Percentiles rank a stretch among this genome's conserved stretches.
Evolutionary conservation across 37 sponge, comb jelly and placozoan species (phyloP).

Genomic region (Mnemiopsis leidyi): DNA sequence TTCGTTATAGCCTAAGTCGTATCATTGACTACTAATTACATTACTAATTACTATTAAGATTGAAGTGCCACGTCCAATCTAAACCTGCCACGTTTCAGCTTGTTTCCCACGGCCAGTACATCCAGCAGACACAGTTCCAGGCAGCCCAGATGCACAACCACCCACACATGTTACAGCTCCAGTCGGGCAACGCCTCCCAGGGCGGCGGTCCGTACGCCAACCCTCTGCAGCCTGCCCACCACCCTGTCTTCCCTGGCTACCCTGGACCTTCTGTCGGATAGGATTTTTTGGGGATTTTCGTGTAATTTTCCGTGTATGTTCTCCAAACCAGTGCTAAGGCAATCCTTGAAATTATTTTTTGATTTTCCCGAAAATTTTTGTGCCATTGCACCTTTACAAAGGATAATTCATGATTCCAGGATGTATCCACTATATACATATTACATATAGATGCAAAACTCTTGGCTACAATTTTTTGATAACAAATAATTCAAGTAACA

Average conservation of each 20-base stretch:
- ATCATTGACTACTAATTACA: too few species aligned
- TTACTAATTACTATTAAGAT: too few species aligned
- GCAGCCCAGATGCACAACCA: not conserved
- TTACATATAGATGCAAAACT: too few species aligned
- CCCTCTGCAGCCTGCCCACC: conserved; percentile 31
- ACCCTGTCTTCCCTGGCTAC: conserved; percentile 31
- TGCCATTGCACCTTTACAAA: too few species aligned
- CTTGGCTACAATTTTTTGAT: too few species aligned
- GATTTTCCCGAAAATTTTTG: too few species aligned
- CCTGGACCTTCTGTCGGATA: conserved; percentile 37
- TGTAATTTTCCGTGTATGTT: not conserved
- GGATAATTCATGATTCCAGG: too few species aligned
- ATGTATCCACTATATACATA: too few species aligned
- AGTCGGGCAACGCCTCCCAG: not conserved
- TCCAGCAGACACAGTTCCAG: conserved; percentile 2
- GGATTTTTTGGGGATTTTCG: not conserved
- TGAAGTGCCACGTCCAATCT: too few species aligned
- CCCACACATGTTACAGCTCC: conserved; percentile 7
- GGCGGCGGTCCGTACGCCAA: conserved; percentile 29
- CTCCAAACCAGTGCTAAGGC: not conserved
- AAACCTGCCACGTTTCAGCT: conserved; percentile 14
- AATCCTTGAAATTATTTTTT: too few species aligned
- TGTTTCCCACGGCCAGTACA: conserved; percentile 1
- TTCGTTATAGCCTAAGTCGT: too few species aligned
- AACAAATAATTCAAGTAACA: too few species aligned